These are phyloP conservation scores for Harpalus rufipes DNA, from an alignment of 2,888 invertebrate genomes.

Conservation along the genomic window DNA sequence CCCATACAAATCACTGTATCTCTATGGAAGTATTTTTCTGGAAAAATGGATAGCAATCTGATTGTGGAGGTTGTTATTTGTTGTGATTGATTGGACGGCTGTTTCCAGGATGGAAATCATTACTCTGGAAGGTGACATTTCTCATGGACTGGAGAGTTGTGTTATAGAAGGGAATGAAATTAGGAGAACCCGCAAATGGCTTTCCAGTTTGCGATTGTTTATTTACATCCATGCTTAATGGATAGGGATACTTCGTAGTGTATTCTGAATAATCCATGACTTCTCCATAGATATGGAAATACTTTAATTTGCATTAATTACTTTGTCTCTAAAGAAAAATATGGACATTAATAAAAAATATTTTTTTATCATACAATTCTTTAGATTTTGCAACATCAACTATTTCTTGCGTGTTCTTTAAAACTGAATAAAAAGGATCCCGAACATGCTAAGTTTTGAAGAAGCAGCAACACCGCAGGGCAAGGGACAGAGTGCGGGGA, in stretches of 20 bases:
- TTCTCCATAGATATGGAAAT: neutral
- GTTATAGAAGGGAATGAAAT: neutral
- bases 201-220: neutral
- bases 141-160: neutral
- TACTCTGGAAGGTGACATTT: neutral
- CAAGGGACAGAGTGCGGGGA: no score
- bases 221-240: neutral
- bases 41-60: neutral
- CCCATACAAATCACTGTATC: no score
- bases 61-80: neutral
- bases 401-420: no score
- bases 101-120: neutral
- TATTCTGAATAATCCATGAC: neutral
- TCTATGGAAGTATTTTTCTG: neutral
- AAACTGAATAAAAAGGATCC: no score
- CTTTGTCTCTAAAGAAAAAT: no score
- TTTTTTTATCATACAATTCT: no score
- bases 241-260: neutral
- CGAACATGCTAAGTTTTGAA: no score
- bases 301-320: neutral
- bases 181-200: neutral
- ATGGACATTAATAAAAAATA: no score
- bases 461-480: no score
- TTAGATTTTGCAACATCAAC: no score
- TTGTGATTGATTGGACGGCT: neutral